These are phyloP conservation scores for Brachionus rotundiformis DNA, from an alignment of 1,140 invertebrate genomes.

Conservation along the genomic window DNA sequence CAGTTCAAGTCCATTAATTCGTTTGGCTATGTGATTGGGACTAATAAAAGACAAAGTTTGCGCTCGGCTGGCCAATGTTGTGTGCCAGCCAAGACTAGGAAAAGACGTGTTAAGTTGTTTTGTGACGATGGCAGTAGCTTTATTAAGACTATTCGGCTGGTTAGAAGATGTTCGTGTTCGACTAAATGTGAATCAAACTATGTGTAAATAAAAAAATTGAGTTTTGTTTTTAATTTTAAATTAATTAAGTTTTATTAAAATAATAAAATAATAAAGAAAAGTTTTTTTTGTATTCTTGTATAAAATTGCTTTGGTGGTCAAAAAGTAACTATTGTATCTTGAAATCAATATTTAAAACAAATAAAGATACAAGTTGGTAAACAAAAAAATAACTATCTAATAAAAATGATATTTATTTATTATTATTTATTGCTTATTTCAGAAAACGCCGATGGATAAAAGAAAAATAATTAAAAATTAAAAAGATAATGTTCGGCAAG, in stretches of 20 bases:
- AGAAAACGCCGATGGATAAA: too few species aligned
- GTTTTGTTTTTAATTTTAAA: neutral
- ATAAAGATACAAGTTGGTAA: too few species aligned
- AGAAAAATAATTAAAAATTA: too few species aligned
- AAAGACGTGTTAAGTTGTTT: constrained; percentile 85
- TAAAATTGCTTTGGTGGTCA: too few species aligned
- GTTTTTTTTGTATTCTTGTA: too few species aligned
- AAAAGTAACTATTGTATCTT: too few species aligned
- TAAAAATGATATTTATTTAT: too few species aligned
- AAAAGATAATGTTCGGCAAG: too few species aligned
- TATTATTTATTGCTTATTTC: too few species aligned
- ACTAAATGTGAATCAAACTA: constrained; percentile 28
- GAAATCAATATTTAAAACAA: too few species aligned
- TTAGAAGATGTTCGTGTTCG: constrained; percentile 76
- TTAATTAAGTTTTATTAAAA: neutral
- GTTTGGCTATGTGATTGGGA: neutral
- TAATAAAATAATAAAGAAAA: neutral
- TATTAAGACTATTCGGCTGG: constrained; percentile 91
- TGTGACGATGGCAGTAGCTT: constrained; percentile 87
- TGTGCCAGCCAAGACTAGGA: constrained; percentile 81
- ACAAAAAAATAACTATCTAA: too few species aligned
- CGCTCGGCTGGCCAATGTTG: constrained; percentile 72
- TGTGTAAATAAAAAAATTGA: neutral
- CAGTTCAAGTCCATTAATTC: constrained; percentile 12
- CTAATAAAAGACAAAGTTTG: constrained; percentile 24